Evolutionary conservation across 1,140 invertebrate genomes (phyloP).

Genomic region (Drosophila equinoxialis): DNA sequence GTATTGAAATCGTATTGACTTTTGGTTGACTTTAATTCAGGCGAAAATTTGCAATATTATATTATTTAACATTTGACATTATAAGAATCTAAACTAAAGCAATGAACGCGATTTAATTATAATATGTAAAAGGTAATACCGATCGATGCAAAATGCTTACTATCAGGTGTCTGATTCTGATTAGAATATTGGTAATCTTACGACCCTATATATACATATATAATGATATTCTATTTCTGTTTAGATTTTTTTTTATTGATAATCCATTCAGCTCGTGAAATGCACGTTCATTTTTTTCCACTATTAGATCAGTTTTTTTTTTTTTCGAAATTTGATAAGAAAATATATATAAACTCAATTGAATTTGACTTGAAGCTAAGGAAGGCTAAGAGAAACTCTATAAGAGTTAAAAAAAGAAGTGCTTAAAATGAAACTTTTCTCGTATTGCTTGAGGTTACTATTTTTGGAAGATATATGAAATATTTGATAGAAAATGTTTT

Average conservation of each 20-base stretch:
- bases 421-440: too few relatives aligned
- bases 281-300: not conserved
- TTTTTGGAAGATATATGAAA: too few relatives aligned
- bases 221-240: not conserved
- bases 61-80: not conserved
- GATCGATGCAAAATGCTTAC: not conserved
- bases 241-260: not conserved
- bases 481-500: not conserved
- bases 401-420: too few relatives aligned
- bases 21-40: too few relatives aligned
- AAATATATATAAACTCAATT: conserved; percentile 15
- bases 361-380: not conserved
- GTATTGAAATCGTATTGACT: too few relatives aligned
- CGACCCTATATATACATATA: not conserved
- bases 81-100: not conserved
- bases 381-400: too few relatives aligned
- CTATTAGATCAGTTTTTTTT: conserved; percentile 34
- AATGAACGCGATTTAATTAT: not conserved
- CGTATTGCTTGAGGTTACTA: too few relatives aligned
- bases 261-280: not conserved
- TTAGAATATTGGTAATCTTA: conserved; percentile 2
- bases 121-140: not conserved
- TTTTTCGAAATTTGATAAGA: conserved; percentile 32
- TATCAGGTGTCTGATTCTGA: not conserved
- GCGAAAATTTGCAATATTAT: not conserved